Percentiles rank a stretch among this genome's conserved stretches.
Evolutionary conservation across 1,140 invertebrate genomes (phyloP).

Genomic region (Dendroctonus valens): DNA sequence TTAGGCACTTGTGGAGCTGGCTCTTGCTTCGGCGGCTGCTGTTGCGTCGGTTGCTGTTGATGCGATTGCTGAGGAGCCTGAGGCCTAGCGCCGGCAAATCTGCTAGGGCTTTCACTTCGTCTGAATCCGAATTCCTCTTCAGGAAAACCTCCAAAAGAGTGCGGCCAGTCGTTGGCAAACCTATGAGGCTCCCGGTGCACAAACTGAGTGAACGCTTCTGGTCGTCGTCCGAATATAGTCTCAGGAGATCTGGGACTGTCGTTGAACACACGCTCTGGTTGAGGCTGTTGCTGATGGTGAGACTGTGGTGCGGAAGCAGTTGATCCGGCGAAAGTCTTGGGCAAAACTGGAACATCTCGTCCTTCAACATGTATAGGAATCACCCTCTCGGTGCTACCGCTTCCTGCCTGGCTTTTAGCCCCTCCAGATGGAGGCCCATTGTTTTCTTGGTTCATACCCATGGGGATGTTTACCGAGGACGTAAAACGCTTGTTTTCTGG

Average conservation of each 20-base stretch:
- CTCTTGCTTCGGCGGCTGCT: conserved; percentile 41
- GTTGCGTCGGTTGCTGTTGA: conserved; percentile 39
- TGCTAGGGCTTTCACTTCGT: conserved; percentile 25
- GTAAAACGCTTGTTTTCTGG: conserved; percentile 58
- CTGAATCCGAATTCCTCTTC: conserved; percentile 26
- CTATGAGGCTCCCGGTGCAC: conserved; percentile 32
- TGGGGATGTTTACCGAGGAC: conserved; percentile 59
- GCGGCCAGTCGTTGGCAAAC: conserved; percentile 18
- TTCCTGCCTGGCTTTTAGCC: conserved; percentile 33
- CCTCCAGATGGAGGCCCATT: conserved; percentile 45
- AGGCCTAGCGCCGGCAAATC: conserved; percentile 24
- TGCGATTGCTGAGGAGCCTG: conserved; percentile 41
- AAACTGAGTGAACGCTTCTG: conserved; percentile 40
- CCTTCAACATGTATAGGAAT: conserved; percentile 86
- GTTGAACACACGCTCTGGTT: conserved; percentile 32
- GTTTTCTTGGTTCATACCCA: conserved; percentile 46
- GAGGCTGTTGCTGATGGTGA: conserved; percentile 34
- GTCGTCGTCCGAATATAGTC: conserved; percentile 41
- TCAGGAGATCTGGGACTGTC: conserved; percentile 33
- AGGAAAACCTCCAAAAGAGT: conserved; percentile 24
- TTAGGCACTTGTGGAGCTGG: conserved; percentile 44
- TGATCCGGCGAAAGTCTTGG: conserved; percentile 51
- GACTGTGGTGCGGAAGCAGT: conserved; percentile 29
- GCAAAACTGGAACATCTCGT: conserved; percentile 69
- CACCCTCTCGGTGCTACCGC: conserved; percentile 63